Base-by-base conservation (phyloP, 2,888 invertebrate species). In the Ditylenchus weischeri region DNA sequence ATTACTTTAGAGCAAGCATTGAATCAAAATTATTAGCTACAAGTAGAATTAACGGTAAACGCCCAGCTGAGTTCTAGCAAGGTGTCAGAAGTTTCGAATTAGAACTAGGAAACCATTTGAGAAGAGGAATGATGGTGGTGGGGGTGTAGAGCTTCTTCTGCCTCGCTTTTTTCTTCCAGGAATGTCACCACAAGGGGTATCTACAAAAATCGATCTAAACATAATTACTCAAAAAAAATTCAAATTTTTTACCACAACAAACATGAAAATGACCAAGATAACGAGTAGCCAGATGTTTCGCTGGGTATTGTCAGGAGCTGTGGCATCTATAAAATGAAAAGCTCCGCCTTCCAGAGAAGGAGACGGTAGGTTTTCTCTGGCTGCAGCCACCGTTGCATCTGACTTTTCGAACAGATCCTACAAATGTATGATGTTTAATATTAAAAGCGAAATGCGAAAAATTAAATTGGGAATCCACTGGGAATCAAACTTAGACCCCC, bases 241-340 rank as follows among this genome's bases (percentile, higher is more conserved):
- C 2, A 43, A 43, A 6, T 43, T 43, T 43, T 43, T 43, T 8
- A 43, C 66, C 48, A 79, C 69, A 58, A 79, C 76, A 69, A 81
- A 81, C 19, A 81, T 75, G 18, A 78, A 29, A 4, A 81, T 59
- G 29, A 81, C 79, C n/a, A 71, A 74, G 59, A 71, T 68, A 50
- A 77, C 66, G 0, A 77, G 66, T 11, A 72, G 49, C 72, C 75
- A 76, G 3, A 74, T 65, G 35, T 72, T 68, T 73, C 69, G 66
- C 35, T 68, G 68, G 15, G 70, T 64, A n/a, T 68, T 71, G 51
- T 76, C 75, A 8, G 81, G 81, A 1, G 76, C 74, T 8, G 76
- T 72, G n/a, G 81, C 81, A 60, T 81, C 79, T 23, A 81, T 74
- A 66, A 81, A 81, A 68, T 81, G 81, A 63, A 79, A 81, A 0